Conservation (phyloP, 2,113 vertebrate genomes). For the Conger conger region DNA sequence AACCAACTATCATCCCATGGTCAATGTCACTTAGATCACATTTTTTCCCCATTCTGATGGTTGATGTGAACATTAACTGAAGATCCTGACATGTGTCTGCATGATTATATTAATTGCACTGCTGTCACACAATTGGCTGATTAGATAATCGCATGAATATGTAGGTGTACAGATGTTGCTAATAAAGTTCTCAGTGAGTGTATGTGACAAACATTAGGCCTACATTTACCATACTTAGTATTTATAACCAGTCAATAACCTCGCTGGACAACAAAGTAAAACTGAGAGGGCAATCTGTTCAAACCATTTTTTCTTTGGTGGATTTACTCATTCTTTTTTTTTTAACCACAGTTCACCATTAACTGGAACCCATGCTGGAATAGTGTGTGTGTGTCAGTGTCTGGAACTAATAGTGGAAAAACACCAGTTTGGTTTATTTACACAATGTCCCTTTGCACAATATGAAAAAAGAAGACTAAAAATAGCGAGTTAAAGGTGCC, state of each 20-base stretch:
- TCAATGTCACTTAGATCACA: no score
- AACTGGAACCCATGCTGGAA: background rate
- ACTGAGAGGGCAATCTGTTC: background rate
- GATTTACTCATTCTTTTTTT: background rate
- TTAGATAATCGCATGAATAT: no score
- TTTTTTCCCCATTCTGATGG: no score
- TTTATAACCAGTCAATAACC: background rate
- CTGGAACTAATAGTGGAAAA: constrained; percentile 15
- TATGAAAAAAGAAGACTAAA: background rate
- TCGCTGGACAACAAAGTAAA: no score
- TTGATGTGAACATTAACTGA: no score
- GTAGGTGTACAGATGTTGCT: no score
- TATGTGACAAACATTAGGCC: no score
- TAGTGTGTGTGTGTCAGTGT: constrained; percentile 18
- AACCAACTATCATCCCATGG: no score
- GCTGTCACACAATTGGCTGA: no score
- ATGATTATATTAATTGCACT: no score
- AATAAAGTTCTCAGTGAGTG: no score
- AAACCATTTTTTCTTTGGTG: background rate
- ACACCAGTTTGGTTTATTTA: background rate
- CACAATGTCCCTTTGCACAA: background rate
- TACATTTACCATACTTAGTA: background rate
- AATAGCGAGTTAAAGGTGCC: background rate
- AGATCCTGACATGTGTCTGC: no score
- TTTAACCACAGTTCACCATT: background rate